Evolutionary conservation across 2,113 vertebrate species (phyloP).

Genomic region (Hemiscyllium ocellatum): DNA sequence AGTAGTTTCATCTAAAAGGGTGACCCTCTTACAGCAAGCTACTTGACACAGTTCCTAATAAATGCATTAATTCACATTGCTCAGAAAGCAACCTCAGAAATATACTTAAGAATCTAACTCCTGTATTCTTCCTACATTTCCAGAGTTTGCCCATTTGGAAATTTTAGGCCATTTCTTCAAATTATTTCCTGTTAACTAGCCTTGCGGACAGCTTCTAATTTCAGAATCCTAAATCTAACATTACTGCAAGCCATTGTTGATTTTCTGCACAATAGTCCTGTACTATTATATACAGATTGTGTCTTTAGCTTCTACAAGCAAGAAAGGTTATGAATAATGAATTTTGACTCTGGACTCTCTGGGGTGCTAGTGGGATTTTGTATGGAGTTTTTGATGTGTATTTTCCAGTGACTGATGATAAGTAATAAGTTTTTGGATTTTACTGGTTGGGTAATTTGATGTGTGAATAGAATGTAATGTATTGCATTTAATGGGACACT

Average conservation of each 20-base stretch:
- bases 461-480: background rate
- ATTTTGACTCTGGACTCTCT: background rate
- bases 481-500: background rate
- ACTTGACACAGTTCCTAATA: background rate
- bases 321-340: conserved; percentile 9
- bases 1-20: background rate
- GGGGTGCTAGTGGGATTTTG: background rate
- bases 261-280: background rate
- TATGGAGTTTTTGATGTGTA: background rate
- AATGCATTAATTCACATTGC: background rate
- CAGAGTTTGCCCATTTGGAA: background rate
- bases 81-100: background rate
- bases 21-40: background rate
- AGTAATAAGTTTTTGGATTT: background rate
- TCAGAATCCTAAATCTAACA: background rate
- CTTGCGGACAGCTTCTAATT: background rate
- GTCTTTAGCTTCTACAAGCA: background rate
- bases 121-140: background rate
- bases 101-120: background rate
- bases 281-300: background rate
- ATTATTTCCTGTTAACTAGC: background rate
- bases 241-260: background rate
- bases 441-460: background rate
- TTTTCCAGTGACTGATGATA: background rate
- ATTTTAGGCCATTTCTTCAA: background rate